Evolutionary conservation across 2,113 vertebrate genomes (phyloP).

Genomic region (Dasyurus viverrinus): DNA sequence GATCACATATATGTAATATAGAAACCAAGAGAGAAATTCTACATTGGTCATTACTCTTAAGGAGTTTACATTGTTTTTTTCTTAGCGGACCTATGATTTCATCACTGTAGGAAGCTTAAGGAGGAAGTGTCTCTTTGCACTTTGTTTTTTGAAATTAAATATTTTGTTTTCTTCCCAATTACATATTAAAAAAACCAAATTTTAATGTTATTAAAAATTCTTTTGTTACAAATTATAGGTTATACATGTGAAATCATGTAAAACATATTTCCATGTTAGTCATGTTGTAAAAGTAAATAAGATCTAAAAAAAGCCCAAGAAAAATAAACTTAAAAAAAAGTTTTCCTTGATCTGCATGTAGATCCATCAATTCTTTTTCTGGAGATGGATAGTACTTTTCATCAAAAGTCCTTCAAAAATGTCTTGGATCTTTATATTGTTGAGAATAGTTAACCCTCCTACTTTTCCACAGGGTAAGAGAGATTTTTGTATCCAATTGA

Average conservation of each 20-base stretch:
- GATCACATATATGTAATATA: not conserved
- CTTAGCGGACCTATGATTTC: not conserved
- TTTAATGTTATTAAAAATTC: not conserved
- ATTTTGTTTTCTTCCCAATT: not conserved
- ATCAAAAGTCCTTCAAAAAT: not conserved
- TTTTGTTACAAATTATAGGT: not conserved
- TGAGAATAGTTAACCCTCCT: too few relatives aligned
- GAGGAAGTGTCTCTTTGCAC: not conserved
- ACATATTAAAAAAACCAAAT: not conserved
- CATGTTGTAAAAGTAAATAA: not conserved
- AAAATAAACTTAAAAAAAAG: not conserved
- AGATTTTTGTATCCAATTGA: not conserved
- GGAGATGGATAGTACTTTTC: not conserved
- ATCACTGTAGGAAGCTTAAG: not conserved
- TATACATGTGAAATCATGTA: not conserved
- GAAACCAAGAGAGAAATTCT: not conserved
- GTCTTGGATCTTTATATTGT: not conserved
- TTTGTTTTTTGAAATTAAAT: not conserved
- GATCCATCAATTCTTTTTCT: not conserved
- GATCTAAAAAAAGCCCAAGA: not conserved
- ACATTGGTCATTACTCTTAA: not conserved
- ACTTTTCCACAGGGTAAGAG: not conserved
- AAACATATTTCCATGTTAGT: not conserved
- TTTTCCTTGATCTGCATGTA: not conserved
- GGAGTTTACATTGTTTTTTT: not conserved